Evolutionary conservation across 2,113 vertebrate genomes (phyloP).

Genomic region (Perca schrenkii): DNA sequence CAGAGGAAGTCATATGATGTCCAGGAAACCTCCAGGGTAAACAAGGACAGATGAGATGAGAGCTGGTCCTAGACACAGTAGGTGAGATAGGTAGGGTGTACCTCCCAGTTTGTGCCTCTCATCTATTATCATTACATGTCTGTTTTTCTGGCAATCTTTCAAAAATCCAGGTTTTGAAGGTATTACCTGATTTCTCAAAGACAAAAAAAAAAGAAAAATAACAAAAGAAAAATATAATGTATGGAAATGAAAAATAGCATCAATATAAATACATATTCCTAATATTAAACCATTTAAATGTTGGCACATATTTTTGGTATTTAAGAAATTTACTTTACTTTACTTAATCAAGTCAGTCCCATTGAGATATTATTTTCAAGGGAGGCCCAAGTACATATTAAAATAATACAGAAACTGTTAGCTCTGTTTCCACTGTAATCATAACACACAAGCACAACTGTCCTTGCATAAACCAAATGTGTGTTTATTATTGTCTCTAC

Average conservation of each 20-base stretch:
- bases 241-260: neutral
- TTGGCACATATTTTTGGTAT: neutral
- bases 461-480: neutral
- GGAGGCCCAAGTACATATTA: neutral
- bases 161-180: neutral
- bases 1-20: conserved; percentile 65
- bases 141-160: neutral
- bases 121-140: neutral
- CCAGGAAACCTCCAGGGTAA: conserved; percentile 35
- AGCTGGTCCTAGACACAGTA: neutral
- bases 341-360: neutral
- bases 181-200: neutral
- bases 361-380: neutral
- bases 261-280: neutral
- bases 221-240: neutral
- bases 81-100: neutral
- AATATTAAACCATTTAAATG: neutral
- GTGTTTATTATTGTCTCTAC: neutral
- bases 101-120: neutral
- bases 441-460: neutral
- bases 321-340: neutral
- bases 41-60: conserved; percentile 31
- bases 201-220: neutral
- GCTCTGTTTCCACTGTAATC: neutral
- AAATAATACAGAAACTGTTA: neutral